phyloP scores from a whole-genome alignment of 2,888 invertebrate species.

The Amphiduros pacificus region DNA sequence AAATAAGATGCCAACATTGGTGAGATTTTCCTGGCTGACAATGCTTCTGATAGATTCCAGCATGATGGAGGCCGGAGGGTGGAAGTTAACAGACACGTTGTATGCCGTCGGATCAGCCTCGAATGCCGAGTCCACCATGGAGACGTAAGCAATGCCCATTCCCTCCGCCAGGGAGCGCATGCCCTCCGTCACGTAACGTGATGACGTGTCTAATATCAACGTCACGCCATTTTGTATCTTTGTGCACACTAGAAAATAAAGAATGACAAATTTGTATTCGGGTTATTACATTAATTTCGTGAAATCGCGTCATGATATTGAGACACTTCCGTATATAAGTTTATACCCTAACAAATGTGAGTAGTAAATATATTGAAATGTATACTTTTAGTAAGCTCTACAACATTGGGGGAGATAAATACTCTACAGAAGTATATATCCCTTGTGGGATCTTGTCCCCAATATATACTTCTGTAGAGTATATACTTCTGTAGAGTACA shows the following conservation, averaged over 20 bases:
- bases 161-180: constrained; percentile 42
- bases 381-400: too few relatives aligned
- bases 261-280: too few relatives aligned
- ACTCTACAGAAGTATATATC: too few relatives aligned
- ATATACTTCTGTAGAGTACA: too few relatives aligned
- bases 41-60: constrained; percentile 82
- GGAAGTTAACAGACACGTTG: constrained; percentile 57
- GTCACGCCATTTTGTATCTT: constrained; percentile 32
- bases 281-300: too few relatives aligned
- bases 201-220: constrained; percentile 42
- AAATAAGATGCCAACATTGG: constrained; percentile 88
- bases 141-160: constrained; percentile 42
- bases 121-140: constrained; percentile 36
- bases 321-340: too few relatives aligned
- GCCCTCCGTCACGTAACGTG: constrained; percentile 37
- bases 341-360: too few relatives aligned
- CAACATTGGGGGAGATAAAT: too few relatives aligned
- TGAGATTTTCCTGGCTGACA: constrained; percentile 80
- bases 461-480: too few relatives aligned
- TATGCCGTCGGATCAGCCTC: constrained; percentile 1
- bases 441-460: too few relatives aligned
- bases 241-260: constrained; percentile 40
- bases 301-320: too few relatives aligned
- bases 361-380: too few relatives aligned
- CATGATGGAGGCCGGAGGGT: constrained; percentile 83